Evolutionary conservation across 2,888 invertebrate genomes (phyloP).

Genomic region (Chalcis sispes): DNA sequence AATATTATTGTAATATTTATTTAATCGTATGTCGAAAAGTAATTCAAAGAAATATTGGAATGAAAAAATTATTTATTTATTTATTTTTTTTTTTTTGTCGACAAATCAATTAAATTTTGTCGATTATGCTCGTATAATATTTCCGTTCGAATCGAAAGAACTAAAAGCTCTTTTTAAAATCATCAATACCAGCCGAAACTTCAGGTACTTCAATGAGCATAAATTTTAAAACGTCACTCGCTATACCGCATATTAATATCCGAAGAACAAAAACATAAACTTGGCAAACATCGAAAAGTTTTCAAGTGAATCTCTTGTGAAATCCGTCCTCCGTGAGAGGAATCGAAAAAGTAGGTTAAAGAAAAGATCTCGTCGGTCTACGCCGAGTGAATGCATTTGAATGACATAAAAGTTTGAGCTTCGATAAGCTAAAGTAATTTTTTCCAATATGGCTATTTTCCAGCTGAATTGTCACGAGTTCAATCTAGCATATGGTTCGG

Average conservation of each 20-base stretch:
- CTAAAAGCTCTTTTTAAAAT: too few species aligned
- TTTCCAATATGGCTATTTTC: slow-evolving; percentile 31
- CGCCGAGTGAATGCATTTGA: slow-evolving; percentile 40
- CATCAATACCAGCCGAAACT: too few species aligned
- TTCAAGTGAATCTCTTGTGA: slow-evolving; percentile 18
- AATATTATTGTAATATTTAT: too few species aligned
- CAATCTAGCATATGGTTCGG: background rate
- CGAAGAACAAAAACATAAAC: background rate
- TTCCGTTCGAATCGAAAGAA: too few species aligned
- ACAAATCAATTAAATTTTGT: too few species aligned
- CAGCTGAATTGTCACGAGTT: background rate
- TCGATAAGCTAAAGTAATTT: slow-evolving; percentile 31
- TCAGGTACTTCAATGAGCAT: too few species aligned
- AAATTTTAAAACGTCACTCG: background rate
- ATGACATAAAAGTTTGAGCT: slow-evolving; percentile 14
- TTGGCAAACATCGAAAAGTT: slow-evolving; percentile 21
- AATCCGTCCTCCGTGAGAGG: slow-evolving; percentile 20
- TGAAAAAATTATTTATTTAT: too few species aligned
- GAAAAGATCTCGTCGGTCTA: slow-evolving; percentile 7
- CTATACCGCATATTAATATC: background rate
- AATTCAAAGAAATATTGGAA: too few species aligned
- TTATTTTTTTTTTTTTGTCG: too few species aligned
- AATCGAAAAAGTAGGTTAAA: slow-evolving; percentile 39
- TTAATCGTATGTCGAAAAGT: too few species aligned
- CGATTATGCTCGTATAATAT: too few species aligned